Base-by-base conservation (phyloP, 2,797 vertebrate species). In the Darevskia nairensis region DNA sequence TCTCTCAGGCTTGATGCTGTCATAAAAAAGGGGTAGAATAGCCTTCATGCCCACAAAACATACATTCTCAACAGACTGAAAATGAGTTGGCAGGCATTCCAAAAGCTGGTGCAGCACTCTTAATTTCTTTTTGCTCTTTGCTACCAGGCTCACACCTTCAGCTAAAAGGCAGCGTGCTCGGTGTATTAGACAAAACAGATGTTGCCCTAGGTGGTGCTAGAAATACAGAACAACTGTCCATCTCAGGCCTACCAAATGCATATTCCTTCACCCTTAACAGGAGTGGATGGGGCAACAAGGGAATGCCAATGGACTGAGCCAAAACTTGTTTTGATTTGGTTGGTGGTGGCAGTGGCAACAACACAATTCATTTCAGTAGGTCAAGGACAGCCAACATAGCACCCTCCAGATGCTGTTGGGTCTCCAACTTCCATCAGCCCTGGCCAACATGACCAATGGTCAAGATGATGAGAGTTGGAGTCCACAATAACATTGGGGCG, bases 11-110 rank as follows among this genome's bases (percentile, higher is more conserved):
- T 35, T 82, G 41, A 85, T 92, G 80, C 88, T 85, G 75, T 88
- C 75, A 90, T 76, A 66, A 85, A 91, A 88, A 89, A 89, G 82
- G 79, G 91, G 4, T 0, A 68, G 85, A 91, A 94, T 90, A 75
- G 92, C 90, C 90, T 91, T 76, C 1, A 0, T 76, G 11, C 59
- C 88, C 27, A 80, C 84, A 71, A 13, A 35, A 88, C 81, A 84
- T 75, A 64, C 32, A 3, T 0, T 35, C 50, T 8, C 2, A 0
- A 46, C 71, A 88, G 86, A 25, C 69, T 35, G 83, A 89, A 94
- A 87, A 84, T 23, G 91, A 74, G 81, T 88, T 80, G 59, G 88
- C 85, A 95, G 87, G 71, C 87, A 29, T 23, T 10, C 10, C 83
- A 80, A 86, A 92, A 93, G 90, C 66, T 82, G 29, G 1, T 41